Conservation (phyloP, 2,888 invertebrate species). For the Spodoptera picta region DNA sequence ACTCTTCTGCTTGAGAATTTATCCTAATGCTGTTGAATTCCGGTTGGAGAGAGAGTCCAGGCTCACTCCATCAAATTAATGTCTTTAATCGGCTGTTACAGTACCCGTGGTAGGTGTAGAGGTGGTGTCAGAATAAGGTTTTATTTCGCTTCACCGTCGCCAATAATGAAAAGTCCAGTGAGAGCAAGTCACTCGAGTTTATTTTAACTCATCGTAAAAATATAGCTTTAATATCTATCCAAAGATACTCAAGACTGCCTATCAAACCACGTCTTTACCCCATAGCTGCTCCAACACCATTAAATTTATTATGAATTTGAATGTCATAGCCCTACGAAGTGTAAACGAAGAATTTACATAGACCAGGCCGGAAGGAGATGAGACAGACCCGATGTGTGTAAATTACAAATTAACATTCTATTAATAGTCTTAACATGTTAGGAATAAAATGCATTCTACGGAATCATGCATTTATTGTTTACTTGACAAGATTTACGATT, state of each 20-base stretch:
- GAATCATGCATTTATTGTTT: constrained; percentile 46
- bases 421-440: constrained; percentile 49
- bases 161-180: no score
- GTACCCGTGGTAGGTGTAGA: no score
- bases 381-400: constrained; percentile 57
- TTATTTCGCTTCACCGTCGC: no score
- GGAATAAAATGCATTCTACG: constrained; percentile 51
- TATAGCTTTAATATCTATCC: no score
- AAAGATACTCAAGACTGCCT: not conserved
- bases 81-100: no score
- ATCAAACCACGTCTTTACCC: constrained; percentile 17
- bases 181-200: no score
- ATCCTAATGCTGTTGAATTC: no score
- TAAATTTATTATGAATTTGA: constrained; percentile 67
- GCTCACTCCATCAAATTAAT: no score
- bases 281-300: constrained; percentile 50
- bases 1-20: no score
- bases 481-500: constrained; percentile 34
- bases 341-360: constrained; percentile 37
- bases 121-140: no score
- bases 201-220: no score
- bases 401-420: constrained; percentile 60
- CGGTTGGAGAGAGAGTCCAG: no score
- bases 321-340: constrained; percentile 55
- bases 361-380: constrained; percentile 56